phyloP scores from a whole-genome alignment of 2,797 vertebrate species.

The Sebastes flavidus region DNA sequence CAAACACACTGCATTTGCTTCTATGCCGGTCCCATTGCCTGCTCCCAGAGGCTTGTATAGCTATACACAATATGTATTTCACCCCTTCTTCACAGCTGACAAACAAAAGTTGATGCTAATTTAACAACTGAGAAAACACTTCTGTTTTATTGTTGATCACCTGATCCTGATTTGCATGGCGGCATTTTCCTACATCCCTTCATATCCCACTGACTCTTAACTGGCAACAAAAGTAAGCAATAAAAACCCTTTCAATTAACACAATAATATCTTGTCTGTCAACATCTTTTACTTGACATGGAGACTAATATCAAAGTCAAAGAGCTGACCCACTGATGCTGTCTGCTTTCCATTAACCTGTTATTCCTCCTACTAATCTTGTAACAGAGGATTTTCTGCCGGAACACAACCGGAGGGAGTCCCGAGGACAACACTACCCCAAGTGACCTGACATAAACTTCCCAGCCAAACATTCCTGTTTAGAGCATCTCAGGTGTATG shows the following conservation, averaged over 20 bases:
- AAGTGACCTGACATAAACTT: conserved; percentile 12
- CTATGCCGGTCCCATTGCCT: not conserved
- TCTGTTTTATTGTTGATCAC: not conserved
- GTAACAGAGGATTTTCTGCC: conserved; percentile 35
- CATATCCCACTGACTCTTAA: not conserved
- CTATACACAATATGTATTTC: not conserved
- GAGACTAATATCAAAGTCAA: not conserved
- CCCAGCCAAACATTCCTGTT: not conserved
- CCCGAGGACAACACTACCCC: not conserved
- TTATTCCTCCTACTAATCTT: conserved; percentile 38
- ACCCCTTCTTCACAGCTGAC: not conserved
- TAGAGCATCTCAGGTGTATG: not conserved
- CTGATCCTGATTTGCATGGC: not conserved
- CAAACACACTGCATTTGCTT: not conserved
- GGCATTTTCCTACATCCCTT: not conserved
- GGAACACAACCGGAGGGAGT: conserved; percentile 1
- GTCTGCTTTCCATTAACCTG: conserved; percentile 27
- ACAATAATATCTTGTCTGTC: not conserved
- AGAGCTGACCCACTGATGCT: not conserved
- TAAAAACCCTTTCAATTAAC: not conserved
- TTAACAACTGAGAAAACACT: not conserved
- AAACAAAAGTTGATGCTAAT: not conserved
- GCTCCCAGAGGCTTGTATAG: not conserved
- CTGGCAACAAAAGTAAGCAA: not conserved
- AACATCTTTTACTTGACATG: not conserved